A percentile compares a stretch with the other conserved stretches of the same genome.
phyloP scores from a whole-genome alignment of 2,888 invertebrate species.

The Apocheima hispidaria region DNA sequence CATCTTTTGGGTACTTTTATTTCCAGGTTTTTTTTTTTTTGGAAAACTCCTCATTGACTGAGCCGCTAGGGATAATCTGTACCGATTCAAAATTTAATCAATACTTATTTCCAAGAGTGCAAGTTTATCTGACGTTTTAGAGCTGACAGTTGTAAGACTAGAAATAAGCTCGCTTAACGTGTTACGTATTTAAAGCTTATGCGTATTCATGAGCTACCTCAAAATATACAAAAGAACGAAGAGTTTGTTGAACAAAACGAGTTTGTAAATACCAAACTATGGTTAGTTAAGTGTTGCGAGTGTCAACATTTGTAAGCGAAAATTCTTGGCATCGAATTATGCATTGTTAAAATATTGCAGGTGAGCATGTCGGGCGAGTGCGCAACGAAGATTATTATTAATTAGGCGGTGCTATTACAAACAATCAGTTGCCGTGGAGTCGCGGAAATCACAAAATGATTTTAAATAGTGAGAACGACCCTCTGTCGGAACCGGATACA shows the following conservation, averaged over 20 bases:
- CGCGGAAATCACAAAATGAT: constrained; percentile 73
- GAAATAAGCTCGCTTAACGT: constrained; percentile 8
- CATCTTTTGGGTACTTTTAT: too few species aligned
- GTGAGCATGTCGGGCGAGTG: constrained; percentile 52
- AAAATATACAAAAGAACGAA: constrained; percentile 17
- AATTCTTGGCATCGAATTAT: constrained; percentile 62
- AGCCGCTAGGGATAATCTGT: too few species aligned
- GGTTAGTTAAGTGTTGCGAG: constrained; percentile 40
- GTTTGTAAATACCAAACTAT: constrained; percentile 40
- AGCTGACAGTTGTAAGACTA: constrained; percentile 8
- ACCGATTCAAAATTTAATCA: neutral
- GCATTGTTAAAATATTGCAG: constrained; percentile 52
- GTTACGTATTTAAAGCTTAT: constrained; percentile 14
- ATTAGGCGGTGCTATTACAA: constrained; percentile 62
- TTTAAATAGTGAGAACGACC: constrained; percentile 78
- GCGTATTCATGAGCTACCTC: constrained; percentile 20
- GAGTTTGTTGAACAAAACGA: constrained; percentile 19
- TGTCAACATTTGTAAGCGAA: constrained; percentile 46
- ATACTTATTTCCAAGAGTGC: too few species aligned
- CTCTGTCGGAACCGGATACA: constrained; percentile 76
- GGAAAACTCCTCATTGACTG: too few species aligned
- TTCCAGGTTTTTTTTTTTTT: too few species aligned
- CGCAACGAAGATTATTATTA: constrained; percentile 61
- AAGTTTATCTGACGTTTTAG: too few species aligned
- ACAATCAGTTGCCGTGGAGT: constrained; percentile 63